Base-by-base conservation (phyloP, 2,113 vertebrate genomes). In the Gavia stellata region DNA sequence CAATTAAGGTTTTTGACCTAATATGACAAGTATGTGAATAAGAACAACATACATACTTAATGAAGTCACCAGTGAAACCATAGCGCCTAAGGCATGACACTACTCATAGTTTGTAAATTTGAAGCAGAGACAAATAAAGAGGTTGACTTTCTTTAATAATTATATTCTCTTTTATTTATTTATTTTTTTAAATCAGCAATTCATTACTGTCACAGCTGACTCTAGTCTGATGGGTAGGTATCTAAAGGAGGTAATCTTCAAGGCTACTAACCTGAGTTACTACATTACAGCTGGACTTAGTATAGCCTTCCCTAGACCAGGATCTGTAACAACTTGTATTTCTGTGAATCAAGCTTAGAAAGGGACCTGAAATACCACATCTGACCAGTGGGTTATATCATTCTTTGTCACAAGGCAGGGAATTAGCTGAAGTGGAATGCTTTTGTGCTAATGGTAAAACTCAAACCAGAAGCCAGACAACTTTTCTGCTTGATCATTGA, bases 31-130 rank as follows among this genome's bases (percentile, higher is more conserved):
- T 90, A 87, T 52, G 66, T 3, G 7, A 94, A 47, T 58, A 75
- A 91, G 78, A 91, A 28, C 61, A 91, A 75, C 50, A 77, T 52
- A 66, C 14, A 33, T 28, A 59, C 40, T 59, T 82, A 62, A 56
- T 80, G 70, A 96, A 95, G 87, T 68, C 81, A 80, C 33, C 70
- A 94, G 62, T 66, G 68, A 92, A 91, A 94, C 63, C 19, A 15
- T 4, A 78, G 50, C 56, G 56, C 74, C 21, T 87, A 67, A 91
- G 66, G 78, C 66, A 88, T 17, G 74, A 91, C 36, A 34, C 23
- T 44, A 40, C 63, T 75, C 50, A 44, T 42, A 50, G 26, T 68
- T 49, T 49, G 44, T 56, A 75, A 87, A 87, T 62, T 7, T 73
- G 50, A 89, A 80, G 74, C 38, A 70, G 19, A 89, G 53, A 65